phyloP scores from a whole-genome alignment of 2,113 vertebrate genomes.

The Mus musculus region GRCm39 chr17:5964501-5965000 shows the following conservation, averaged over 20 bases:
- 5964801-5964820: background rate
- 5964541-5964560: background rate
- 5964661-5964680: background rate
- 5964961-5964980: background rate
- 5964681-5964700: background rate
- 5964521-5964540: background rate
- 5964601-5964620: background rate
- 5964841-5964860: background rate
- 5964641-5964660: background rate
- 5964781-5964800: background rate
- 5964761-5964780: background rate
- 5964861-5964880: background rate
- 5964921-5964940: background rate
- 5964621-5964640: background rate
- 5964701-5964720: background rate
- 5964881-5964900: background rate
- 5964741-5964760: background rate
- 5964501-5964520: background rate
- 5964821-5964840: background rate
- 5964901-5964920: background rate
- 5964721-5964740: background rate
- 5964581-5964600: background rate
- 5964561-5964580: background rate
- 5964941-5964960: slow-evolving; percentile 18
- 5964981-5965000: background rate